Base-by-base conservation (phyloP, 1,140 invertebrate genomes). In the Camponotus vicinus region DNA sequence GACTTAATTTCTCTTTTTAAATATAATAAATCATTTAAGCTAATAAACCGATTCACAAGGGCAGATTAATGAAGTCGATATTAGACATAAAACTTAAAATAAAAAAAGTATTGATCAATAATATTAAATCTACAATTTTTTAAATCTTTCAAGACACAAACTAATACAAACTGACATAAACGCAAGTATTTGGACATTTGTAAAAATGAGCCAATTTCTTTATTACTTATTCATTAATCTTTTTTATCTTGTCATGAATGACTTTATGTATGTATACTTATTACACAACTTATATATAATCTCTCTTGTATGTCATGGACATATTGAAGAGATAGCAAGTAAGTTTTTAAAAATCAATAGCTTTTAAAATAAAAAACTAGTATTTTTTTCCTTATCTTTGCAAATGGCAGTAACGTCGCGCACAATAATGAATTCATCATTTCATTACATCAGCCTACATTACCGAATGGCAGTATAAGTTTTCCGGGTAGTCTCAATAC, bases 341-440 rank as follows among this genome's bases (percentile, higher is more conserved):
- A 67, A 52, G 21, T 75, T 84, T 49, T 80, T 61, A 11, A 45
- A 76, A 88, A 80, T 21, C 3, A 86, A 57, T 18, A 67, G 57
- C n/a, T 69, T 52, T 52, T 42, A 18, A 21, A 75, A 79, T 3
- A 9, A 13, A 45, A 42, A n/a, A 67, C 21, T 15, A 55, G 21
- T 70, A 42, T 59, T n/a, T n/a, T 32, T 77, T 40, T 37, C 3
- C 13, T 77, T 27, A 21, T n/a, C 27, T 86, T 88, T n/a, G 15
- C 52, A 86, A 89, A 89, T 90, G 87, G 89, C 91, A 90, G 86
- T 90, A 90, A 90, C 52, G 85, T 66, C 82, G 86, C 78, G 90
- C 86, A 64, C 80, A 87, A 59, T 83, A 73, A 57, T 66, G 76
- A 75, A 67, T 34, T 92, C 85, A 85, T n/a, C 69, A 61, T 32